phyloP scores from a whole-genome alignment of 2,113 vertebrate genomes.

The Cyprinus carpio region DNA sequence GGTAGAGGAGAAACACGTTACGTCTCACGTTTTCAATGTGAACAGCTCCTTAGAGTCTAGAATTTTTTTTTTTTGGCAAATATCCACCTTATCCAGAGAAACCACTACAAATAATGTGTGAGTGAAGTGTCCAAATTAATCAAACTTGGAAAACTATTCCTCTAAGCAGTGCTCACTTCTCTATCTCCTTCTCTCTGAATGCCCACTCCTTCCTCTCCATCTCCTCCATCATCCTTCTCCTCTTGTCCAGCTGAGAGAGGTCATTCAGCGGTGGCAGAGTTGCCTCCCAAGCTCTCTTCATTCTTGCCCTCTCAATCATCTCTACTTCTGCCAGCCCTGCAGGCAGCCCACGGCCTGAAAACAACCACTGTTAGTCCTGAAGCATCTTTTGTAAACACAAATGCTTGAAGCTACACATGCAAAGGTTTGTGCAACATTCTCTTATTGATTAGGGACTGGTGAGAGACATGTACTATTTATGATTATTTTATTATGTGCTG shows the following conservation, averaged over 20 bases:
- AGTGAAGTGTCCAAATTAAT: not conserved
- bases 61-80: not conserved
- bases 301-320: slow-evolving; percentile 86
- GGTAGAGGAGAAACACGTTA: no score
- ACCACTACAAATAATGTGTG: not conserved
- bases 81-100: not conserved
- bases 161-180: slow-evolving; percentile 76
- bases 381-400: not conserved
- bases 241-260: slow-evolving; percentile 74
- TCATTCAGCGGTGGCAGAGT: slow-evolving; percentile 80
- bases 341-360: slow-evolving; percentile 86
- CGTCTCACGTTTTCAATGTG: not conserved
- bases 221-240: slow-evolving; percentile 86
- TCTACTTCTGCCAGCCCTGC: slow-evolving; percentile 87
- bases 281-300: slow-evolving; percentile 85
- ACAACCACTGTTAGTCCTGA: not conserved
- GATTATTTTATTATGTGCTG: not conserved
- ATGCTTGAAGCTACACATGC: not conserved
- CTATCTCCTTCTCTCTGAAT: slow-evolving; percentile 88
- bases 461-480: not conserved
- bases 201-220: slow-evolving; percentile 93
- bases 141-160: not conserved
- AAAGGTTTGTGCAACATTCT: not conserved
- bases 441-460: not conserved
- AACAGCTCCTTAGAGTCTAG: not conserved